Conservation (phyloP, 2,888 invertebrate species). For the Epinotia demarniana region DNA sequence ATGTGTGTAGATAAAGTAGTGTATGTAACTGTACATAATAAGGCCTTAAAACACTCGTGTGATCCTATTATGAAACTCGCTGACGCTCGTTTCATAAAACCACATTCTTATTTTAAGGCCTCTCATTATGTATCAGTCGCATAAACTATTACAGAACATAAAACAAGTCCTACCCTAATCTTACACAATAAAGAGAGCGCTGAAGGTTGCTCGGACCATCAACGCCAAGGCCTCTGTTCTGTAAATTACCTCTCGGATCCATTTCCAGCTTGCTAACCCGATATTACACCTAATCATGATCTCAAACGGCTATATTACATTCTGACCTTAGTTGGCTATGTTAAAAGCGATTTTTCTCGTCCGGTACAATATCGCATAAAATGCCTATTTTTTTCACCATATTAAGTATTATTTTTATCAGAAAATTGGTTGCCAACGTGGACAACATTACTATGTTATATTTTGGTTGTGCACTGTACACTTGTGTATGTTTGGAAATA, state of each 20-base stretch:
- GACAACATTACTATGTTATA: too few species aligned
- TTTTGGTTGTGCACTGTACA: too few species aligned
- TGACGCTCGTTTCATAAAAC: too few species aligned
- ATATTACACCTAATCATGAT: not conserved
- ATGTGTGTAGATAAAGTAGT: too few species aligned
- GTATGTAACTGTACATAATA: too few species aligned
- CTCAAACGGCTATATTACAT: not conserved
- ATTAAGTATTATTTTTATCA: not conserved
- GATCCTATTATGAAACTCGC: too few species aligned
- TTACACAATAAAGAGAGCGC: not conserved
- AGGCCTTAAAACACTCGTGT: too few species aligned
- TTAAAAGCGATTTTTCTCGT: not conserved
- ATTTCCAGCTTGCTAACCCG: not conserved
- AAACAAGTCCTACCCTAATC: not conserved
- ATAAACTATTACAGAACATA: too few species aligned
- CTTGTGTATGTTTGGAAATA: too few species aligned
- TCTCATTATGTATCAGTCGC: too few species aligned
- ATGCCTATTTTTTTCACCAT: not conserved
- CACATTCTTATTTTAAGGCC: too few species aligned
- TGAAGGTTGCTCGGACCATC: conserved; percentile 10
- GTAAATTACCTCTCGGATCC: not conserved
- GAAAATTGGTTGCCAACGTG: too few species aligned
- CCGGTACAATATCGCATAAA: not conserved
- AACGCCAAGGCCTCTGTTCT: conserved; percentile 1
- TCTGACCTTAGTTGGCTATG: not conserved